Evolutionary conservation across 2,888 invertebrate species (phyloP), one percentile per base, ranked within the genome.

Genomic region (Spodoptera picta): DNA sequence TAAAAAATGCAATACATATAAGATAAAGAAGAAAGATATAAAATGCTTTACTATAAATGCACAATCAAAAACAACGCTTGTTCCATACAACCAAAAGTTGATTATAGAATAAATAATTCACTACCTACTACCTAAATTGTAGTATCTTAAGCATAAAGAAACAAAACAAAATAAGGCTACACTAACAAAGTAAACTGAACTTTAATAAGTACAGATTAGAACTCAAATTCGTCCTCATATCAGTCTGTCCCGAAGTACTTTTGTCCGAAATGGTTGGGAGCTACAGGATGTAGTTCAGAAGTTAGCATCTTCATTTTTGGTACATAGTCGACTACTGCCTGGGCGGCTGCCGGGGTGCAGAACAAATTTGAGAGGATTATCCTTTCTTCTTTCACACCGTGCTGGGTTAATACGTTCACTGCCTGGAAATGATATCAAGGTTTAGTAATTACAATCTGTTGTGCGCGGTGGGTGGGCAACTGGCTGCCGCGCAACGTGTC

Each of bases 181-280:
- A 47, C 3, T 12, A 36, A 36, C 2, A 36, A 36, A 6, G 36
- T 36, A 36, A 36, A 36, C 9, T 36, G 9, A 36, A 36, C 24
- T 24, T 11, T 24, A 24, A 47, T 55, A 24, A 46, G 42, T 52
- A 67, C 57, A 11, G 9, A 5, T 53, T 62, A 72, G 42, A 64
- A 62, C 56, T 71, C 66, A 52, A 76, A 64, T 27, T 58, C 70
- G 5, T 86, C 82, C 43, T 86, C 85, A 57, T 85, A 89, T 93
- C 91, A 99, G 95, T 99, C 99, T 61, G 99, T 99, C 77, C 99
- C 99, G 94, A 99, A 99, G 94, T 99, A 99, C 91, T 98, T 99
- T 92, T 98, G 98, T 56, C 99, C 99, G 92, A 99, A 99, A 92
- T 99, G 99, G 93, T 98, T 99, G 9, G 99, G 99, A 9, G 99